Evolutionary conservation across 2,888 invertebrate species (phyloP).

Genomic region (Nasonovia ribisnigri): DNA sequence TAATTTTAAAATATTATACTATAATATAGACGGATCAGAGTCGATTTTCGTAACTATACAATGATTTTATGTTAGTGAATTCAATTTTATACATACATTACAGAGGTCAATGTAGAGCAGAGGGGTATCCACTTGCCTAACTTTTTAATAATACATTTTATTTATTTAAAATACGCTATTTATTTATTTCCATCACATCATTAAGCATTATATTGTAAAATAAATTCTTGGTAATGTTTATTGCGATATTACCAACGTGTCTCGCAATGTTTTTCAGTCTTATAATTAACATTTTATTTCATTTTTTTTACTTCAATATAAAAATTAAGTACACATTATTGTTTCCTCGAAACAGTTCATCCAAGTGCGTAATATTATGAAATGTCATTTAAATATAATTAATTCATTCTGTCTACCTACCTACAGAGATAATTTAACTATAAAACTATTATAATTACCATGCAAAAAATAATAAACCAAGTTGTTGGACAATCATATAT

Average conservation of each 20-base stretch:
- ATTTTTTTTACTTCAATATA: constrained; percentile 1
- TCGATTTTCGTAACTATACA: too few relatives aligned
- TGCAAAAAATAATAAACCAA: neutral
- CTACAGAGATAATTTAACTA: neutral
- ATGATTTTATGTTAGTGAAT: too few relatives aligned
- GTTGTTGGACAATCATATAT: neutral
- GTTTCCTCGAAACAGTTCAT: neutral
- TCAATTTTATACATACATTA: too few relatives aligned
- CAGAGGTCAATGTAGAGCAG: too few relatives aligned
- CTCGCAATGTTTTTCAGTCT: neutral
- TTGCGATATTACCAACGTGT: neutral
- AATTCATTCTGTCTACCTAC: neutral
- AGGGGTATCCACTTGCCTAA: too few relatives aligned
- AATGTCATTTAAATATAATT: constrained; percentile 2
- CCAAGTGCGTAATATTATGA: neutral
- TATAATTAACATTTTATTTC: neutral
- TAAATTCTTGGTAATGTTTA: neutral
- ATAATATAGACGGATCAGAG: too few relatives aligned
- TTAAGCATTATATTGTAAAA: neutral
- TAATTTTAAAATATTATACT: too few relatives aligned
- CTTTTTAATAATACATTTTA: too few relatives aligned
- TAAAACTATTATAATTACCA: neutral
- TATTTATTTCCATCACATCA: neutral
- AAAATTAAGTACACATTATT: neutral
- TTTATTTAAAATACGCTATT: neutral